These are phyloP conservation scores for Macrosiphum euphorbiae DNA, from an alignment of 2,888 invertebrate genomes.

Conservation along the genomic window DNA sequence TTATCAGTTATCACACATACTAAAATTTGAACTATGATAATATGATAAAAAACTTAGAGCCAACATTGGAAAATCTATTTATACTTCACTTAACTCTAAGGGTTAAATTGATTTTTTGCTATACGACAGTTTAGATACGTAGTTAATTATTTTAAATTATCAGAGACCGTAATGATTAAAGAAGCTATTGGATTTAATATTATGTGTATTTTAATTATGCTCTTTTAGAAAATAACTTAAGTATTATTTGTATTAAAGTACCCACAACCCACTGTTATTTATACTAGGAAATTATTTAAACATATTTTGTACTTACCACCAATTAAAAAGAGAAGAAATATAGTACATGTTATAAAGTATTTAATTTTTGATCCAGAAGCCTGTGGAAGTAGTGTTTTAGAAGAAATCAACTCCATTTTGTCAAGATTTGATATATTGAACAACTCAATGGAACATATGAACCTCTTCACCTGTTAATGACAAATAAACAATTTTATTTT, in stretches of 20 bases:
- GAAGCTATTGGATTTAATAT: not conserved
- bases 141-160: not conserved
- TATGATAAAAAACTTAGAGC: not conserved
- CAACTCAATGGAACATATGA: slow-evolving; percentile 25
- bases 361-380: slow-evolving; percentile 42
- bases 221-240: not conserved
- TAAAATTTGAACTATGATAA: not conserved
- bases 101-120: not conserved
- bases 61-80: not conserved
- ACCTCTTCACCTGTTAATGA: slow-evolving; percentile 21
- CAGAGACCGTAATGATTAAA: not conserved
- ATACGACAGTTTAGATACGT: not conserved
- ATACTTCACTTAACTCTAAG: not conserved
- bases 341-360: slow-evolving; percentile 38
- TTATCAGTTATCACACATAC: not conserved
- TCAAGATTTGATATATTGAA: slow-evolving; percentile 33
- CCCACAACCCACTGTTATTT: not conserved
- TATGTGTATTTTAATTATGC: not conserved
- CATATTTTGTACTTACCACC: slow-evolving; percentile 44
- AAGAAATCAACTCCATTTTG: slow-evolving; percentile 51
- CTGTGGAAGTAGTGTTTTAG: not conserved
- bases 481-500: not conserved
- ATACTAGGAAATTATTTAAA: not conserved
- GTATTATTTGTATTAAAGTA: not conserved
- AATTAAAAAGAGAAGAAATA: slow-evolving; percentile 51